Conservation (phyloP, 2,888 invertebrate genomes). For the Myathropa florea region DNA sequence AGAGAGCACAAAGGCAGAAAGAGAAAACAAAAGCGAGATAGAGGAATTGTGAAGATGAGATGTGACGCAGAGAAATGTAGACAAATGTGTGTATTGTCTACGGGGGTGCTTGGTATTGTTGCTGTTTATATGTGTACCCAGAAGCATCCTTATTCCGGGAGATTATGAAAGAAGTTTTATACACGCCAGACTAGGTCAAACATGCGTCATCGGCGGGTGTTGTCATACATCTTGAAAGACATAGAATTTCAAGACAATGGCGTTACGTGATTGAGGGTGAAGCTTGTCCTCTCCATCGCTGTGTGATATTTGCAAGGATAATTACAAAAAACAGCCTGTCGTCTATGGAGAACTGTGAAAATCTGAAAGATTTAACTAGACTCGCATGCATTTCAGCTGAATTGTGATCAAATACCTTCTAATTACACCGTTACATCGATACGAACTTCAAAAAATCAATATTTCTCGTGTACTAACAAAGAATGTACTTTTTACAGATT, state of each 20-base stretch:
- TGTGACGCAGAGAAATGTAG: slow-evolving; percentile 19
- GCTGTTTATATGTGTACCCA: slow-evolving; percentile 4
- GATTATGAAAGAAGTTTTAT: slow-evolving; percentile 46
- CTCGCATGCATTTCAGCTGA: not conserved
- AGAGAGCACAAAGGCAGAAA: not conserved
- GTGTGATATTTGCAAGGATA: not conserved
- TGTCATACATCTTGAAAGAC: slow-evolving; percentile 7
- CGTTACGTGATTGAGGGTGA: not conserved
- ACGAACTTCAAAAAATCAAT: no score
- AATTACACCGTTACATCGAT: no score
- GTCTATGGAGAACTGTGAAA: not conserved
- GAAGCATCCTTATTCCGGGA: slow-evolving; percentile 47
- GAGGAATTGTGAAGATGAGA: not conserved
- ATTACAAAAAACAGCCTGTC: not conserved
- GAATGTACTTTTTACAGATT: no score
- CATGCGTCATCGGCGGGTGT: slow-evolving; percentile 54
- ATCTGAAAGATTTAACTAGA: no score
- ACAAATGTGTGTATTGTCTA: slow-evolving; percentile 21
- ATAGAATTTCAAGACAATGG: not conserved
- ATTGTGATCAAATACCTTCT: not conserved
- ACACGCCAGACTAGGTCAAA: slow-evolving; percentile 63
- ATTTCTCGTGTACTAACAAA: no score
- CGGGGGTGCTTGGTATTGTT: not conserved
- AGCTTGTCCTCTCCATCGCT: not conserved
- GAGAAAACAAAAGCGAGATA: not conserved